Percentiles rank a stretch among this genome's conserved stretches.
These are phyloP conservation scores for Arctia plantaginis DNA, from an alignment of 2,888 invertebrate genomes.

Conservation along the genomic window DNA sequence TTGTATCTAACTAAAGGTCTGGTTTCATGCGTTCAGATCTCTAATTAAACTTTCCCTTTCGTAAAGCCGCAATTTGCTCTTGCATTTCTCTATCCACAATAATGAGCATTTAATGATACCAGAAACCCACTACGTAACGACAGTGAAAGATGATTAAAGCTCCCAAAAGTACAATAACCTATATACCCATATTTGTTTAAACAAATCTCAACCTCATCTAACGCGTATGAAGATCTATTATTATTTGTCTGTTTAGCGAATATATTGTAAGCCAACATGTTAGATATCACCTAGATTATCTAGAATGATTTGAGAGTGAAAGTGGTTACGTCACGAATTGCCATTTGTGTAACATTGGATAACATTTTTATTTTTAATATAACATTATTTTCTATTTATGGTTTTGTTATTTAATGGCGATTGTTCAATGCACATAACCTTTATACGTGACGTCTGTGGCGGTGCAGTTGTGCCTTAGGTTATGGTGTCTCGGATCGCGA, in stretches of 20 bases:
- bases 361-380: slow-evolving; percentile 31
- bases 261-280: not conserved
- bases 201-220: slow-evolving; percentile 35
- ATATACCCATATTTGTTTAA: slow-evolving; percentile 9
- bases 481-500: not conserved
- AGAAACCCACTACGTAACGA: slow-evolving; percentile 19
- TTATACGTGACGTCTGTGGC: slow-evolving; percentile 6
- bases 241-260: slow-evolving; percentile 3
- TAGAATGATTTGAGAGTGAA: slow-evolving; percentile 58
- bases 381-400: slow-evolving; percentile 22
- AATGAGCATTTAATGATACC: slow-evolving; percentile 37
- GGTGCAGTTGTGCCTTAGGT: not conserved
- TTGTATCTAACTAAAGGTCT: not conserved
- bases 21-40: not conserved
- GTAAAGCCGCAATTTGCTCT: slow-evolving; percentile 12
- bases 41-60: slow-evolving; percentile 23
- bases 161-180: slow-evolving; percentile 26
- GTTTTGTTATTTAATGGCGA: not conserved
- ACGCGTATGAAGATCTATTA: slow-evolving; percentile 12
- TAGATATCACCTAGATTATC: slow-evolving; percentile 44
- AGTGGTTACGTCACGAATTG: slow-evolving; percentile 50
- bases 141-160: slow-evolving; percentile 41
- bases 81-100: slow-evolving; percentile 30
- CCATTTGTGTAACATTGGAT: slow-evolving; percentile 38
- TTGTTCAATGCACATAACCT: slow-evolving; percentile 3